Evolutionary conservation across 2,797 vertebrate species (phyloP), one percentile per base, ranked within the genome.

Genomic region (Gallirallus australis): DNA sequence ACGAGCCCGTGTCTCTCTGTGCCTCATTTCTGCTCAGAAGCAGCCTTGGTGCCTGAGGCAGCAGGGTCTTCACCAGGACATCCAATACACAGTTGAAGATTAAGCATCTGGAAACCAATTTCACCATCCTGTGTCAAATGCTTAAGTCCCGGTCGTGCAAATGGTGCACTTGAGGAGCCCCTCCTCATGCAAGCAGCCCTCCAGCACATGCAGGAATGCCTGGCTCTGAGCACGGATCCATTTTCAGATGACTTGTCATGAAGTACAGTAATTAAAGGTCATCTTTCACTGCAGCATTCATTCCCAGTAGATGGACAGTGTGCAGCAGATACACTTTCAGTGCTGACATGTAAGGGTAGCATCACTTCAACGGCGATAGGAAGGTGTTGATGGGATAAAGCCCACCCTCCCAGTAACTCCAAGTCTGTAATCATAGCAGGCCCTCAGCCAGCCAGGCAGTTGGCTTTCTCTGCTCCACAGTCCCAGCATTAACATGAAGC

Each of bases 341-440:
- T 85, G 86, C 54, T 91, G 96, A 96, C 92, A 77, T 57, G 71
- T 57, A 47, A 60, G 83, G 94, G 91, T 40, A 82, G 84, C 89
- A 93, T 89, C 30, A 0, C 76, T 89, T 96, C 84, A 89, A 89
- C 82, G 69, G 76, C 17, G 94, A 92, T 61, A 93, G 92, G 82
- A 78, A 93, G 92, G 94, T 88, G 94, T 65, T 93, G 94, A 93
- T 91, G 76, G 82, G 85, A 88, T 59, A 89, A 94, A 96, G 76
- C 80, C 89, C 91, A 86, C 40, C 89, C 65, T 75, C 65, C 91
- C 50, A 53, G 53, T 28, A 81, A 71, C 79, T 89, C 60, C 75
- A 56, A 33, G 73, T 81, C 91, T 91, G 52, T 18, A 85, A 76
- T 54, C 9, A 7, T 23, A 90, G 90, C 86, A 89, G 83, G 60